Percentiles rank a stretch among this genome's conserved stretches.
Evolutionary conservation across 2,888 invertebrate genomes (phyloP).

Genomic region (Malthinus flaveolus): DNA sequence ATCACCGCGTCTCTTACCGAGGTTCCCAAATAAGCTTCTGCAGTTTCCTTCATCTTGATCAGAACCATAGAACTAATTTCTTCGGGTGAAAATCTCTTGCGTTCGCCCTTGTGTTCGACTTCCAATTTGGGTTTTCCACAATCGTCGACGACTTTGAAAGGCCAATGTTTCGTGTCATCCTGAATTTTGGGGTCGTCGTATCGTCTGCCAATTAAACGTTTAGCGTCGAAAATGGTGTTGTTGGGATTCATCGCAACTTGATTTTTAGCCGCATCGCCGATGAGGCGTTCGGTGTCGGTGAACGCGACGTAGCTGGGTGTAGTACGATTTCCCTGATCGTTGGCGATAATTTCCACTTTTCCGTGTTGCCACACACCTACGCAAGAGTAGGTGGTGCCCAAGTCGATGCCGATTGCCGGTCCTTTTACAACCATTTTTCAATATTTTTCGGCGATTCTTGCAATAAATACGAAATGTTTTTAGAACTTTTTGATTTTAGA

Average conservation of each 20-base stretch:
- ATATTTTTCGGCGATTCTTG: conserved; percentile 17
- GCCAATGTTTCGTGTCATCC: conserved; percentile 82
- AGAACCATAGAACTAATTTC: conserved; percentile 73
- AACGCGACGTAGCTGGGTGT: conserved; percentile 78
- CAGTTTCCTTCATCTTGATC: conserved; percentile 68
- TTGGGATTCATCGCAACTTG: conserved; percentile 73
- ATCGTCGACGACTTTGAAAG: conserved; percentile 72
- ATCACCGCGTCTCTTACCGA: conserved; percentile 73
- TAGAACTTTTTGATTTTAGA: background rate
- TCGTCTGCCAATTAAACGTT: conserved; percentile 65
- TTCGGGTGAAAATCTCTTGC: conserved; percentile 67
- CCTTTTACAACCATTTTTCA: conserved; percentile 52
- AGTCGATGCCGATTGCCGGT: conserved; percentile 78
- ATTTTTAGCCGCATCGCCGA: conserved; percentile 73
- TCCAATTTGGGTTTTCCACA: conserved; percentile 69
- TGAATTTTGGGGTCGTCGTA: conserved; percentile 73
- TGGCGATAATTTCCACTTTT: conserved; percentile 85
- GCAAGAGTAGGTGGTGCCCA: conserved; percentile 87
- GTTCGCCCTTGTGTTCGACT: conserved; percentile 67
- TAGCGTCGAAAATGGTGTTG: conserved; percentile 71
- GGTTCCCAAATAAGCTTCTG: conserved; percentile 72
- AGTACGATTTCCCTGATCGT: conserved; percentile 86
- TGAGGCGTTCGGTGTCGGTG: conserved; percentile 68
- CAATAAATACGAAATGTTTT: too few species aligned
- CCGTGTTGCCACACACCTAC: conserved; percentile 81